These are phyloP conservation scores for Darevskia mixta DNA, from an alignment of 2,797 vertebrate species.

Conservation along the genomic window DNA sequence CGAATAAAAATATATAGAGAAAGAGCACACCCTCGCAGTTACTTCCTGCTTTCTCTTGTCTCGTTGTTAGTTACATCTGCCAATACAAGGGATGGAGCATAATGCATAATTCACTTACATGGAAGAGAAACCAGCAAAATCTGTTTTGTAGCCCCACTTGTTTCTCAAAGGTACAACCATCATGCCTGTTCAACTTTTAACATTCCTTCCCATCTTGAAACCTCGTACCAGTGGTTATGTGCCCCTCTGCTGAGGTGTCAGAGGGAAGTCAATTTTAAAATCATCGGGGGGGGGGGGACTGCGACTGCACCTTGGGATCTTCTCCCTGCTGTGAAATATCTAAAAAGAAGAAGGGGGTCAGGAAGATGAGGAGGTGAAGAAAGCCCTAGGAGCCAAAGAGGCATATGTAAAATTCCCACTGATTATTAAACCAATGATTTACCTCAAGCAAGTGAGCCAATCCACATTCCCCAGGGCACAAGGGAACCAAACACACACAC, in stretches of 20 bases:
- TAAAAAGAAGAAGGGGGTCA: background rate
- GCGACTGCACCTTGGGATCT: background rate
- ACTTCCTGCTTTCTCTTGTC: slow-evolving; percentile 47
- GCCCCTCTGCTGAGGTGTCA: background rate
- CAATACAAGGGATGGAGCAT: slow-evolving; percentile 55
- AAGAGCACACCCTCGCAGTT: background rate
- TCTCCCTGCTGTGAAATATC: background rate
- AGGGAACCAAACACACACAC: no score
- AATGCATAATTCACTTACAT: slow-evolving; percentile 50
- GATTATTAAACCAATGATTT: background rate
- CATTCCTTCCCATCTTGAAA: background rate
- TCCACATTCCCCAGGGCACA: background rate
- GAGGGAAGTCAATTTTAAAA: background rate
- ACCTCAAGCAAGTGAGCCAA: background rate
- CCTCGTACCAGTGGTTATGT: background rate
- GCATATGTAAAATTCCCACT: background rate
- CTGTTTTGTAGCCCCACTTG: background rate
- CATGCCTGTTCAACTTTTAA: background rate
- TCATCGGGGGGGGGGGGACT: background rate
- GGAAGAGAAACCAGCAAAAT: slow-evolving; percentile 38
- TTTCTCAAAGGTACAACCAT: slow-evolving; percentile 9
- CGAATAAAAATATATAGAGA: background rate
- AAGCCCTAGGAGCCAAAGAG: background rate
- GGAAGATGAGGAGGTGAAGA: background rate
- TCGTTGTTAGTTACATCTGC: slow-evolving; percentile 57